Evolutionary conservation across 2,113 vertebrate species (phyloP).

Genomic region (Willisornis vidua): DNA sequence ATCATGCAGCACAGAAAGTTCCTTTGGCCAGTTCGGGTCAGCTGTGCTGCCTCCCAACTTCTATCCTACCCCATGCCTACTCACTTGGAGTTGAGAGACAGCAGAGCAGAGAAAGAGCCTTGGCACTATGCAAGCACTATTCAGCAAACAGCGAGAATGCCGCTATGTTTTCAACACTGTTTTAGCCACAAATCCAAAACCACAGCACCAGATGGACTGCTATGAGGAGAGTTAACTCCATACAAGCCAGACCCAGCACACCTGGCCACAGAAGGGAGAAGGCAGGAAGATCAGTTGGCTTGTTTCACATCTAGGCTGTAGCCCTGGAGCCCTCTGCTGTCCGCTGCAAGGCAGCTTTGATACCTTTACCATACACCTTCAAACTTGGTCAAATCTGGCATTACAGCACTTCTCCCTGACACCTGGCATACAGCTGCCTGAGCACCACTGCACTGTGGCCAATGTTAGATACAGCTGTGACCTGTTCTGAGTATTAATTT

Average conservation of each 20-base stretch:
- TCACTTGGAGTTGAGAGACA: background rate
- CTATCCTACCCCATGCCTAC: background rate
- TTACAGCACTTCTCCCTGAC: background rate
- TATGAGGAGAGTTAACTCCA: background rate
- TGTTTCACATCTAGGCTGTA: background rate
- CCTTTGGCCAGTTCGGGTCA: background rate
- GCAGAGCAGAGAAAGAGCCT: background rate
- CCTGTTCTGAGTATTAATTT: background rate
- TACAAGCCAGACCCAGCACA: background rate
- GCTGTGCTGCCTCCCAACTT: background rate
- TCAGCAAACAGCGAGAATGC: background rate
- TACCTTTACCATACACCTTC: background rate
- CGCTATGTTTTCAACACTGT: background rate
- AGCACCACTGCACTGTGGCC: background rate
- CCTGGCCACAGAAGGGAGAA: background rate
- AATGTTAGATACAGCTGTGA: background rate
- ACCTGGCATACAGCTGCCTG: background rate
- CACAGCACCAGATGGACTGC: background rate
- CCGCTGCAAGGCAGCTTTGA: background rate
- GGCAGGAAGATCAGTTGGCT: background rate
- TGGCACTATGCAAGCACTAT: background rate
- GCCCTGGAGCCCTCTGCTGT: conserved; percentile 13
- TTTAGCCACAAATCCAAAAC: background rate
- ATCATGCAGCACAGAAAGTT: background rate
- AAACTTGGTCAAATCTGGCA: background rate